These are phyloP conservation scores for Heliconius charithonia DNA, from an alignment of 2,888 invertebrate species.

Conservation along the genomic window DNA sequence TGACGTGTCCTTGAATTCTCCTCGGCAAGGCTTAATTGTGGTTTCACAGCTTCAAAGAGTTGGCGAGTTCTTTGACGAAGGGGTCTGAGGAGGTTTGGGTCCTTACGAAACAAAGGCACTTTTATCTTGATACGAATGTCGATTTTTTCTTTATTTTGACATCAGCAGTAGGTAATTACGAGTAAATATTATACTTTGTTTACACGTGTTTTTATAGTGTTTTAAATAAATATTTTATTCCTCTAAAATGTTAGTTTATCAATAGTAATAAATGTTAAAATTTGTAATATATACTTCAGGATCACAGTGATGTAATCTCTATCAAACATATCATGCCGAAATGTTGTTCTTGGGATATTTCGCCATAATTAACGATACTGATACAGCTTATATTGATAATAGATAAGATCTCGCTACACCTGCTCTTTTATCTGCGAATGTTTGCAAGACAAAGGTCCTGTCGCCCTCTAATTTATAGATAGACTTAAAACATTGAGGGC, in stretches of 20 bases:
- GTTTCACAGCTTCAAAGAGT: conserved; percentile 81
- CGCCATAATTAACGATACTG: conserved; percentile 69
- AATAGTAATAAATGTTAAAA: neutral
- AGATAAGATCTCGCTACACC: conserved; percentile 73
- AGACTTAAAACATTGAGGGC: conserved; percentile 60
- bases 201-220: neutral
- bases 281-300: neutral
- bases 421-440: conserved; percentile 75
- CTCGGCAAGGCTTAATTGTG: conserved; percentile 80
- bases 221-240: neutral
- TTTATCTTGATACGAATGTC: conserved; percentile 47
- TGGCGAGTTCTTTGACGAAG: conserved; percentile 68
- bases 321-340: conserved; percentile 51
- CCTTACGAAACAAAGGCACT: conserved; percentile 70
- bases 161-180: conserved; percentile 15
- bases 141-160: conserved; percentile 27
- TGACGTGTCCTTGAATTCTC: conserved; percentile 77
- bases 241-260: neutral
- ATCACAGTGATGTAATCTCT: conserved; percentile 56
- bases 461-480: conserved; percentile 75
- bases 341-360: conserved; percentile 53
- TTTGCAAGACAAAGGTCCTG: conserved; percentile 67
- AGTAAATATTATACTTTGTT: neutral
- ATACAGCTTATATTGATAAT: conserved; percentile 59
- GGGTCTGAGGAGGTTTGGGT: conserved; percentile 50